Evolutionary conservation across 2,888 invertebrate genomes (phyloP).

Genomic region (Protonemura montana): DNA sequence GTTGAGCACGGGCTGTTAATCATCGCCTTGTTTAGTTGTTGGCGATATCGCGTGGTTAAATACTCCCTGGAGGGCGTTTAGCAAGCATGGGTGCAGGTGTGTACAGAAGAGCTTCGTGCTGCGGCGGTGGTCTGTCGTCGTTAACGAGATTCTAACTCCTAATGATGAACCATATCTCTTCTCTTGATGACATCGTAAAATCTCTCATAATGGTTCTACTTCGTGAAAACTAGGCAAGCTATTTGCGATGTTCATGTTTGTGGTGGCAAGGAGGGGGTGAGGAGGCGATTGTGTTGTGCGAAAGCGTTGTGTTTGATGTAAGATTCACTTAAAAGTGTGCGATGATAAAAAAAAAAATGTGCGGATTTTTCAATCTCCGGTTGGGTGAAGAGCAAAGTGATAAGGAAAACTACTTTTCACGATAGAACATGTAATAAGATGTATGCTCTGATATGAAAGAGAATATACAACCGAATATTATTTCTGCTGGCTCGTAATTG

Average conservation of each 20-base stretch:
- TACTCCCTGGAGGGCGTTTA: not conserved
- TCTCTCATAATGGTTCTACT: not conserved
- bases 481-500: no score
- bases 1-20: not conserved
- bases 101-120: not conserved
- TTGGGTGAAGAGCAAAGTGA: not conserved
- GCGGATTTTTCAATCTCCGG: not conserved
- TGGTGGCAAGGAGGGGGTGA: no score
- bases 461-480: no score
- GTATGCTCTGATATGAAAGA: no score
- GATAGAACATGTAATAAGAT: no score
- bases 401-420: not conserved
- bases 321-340: not conserved
- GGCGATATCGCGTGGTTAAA: not conserved
- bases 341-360: not conserved
- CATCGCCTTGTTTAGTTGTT: not conserved
- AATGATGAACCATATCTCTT: not conserved
- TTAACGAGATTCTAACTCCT: slow-evolving; percentile 3
- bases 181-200: slow-evolving; percentile 3
- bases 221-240: not conserved
- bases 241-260: not conserved
- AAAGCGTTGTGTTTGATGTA: not conserved
- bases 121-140: not conserved
- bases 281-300: not conserved
- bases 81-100: not conserved